Base-by-base conservation (phyloP, 1,140 invertebrate species). In the Ostrea denselamellosa region DNA sequence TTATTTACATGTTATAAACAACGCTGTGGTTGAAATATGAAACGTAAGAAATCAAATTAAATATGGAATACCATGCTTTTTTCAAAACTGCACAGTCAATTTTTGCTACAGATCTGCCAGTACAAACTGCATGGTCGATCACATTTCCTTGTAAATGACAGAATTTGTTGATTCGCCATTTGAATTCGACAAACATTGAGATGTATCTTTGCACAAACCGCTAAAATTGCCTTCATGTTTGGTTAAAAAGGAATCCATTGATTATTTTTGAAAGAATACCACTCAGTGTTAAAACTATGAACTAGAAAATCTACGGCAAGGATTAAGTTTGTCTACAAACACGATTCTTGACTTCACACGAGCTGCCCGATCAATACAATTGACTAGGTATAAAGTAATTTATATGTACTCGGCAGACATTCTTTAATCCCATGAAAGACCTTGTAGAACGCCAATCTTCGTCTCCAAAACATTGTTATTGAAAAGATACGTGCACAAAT, bases 271-370 rank as follows among this genome's bases (percentile, higher is more conserved):
- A 77, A 14, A 77, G 28, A 10, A 14, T 28, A 17, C 9, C 14
- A 14, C 2, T 77, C 68, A 77, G 25, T 34, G 22, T 25, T 25
- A 77, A 77, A 77, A 25, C 28, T 77, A 25, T 77, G 68, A 77
- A 77, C 68, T 77, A 34, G 68, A 77, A 77, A 77, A 77, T 77
- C 68, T 77, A 25, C 22, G 28, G 28, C 12, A 25, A 25, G 68
- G 68, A 77, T 77, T 77, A 34, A 34, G 28, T 34, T 77, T 77
- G 68, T 77, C 68, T 77, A 77, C 68, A 77, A 77, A 77, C 68
- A 77, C 10, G 68, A 77, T 77, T 77, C 68, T 77, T 77, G 68
- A 77, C 68, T 77, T 77, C 68, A 77, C 68, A 77, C 68, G 68
- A 25, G 28, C 68, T 77, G 22, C 25, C 22, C 22, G 28, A 77